These are phyloP conservation scores for Alentia gelatinosa DNA, from an alignment of 2,888 invertebrate species.

Conservation along the genomic window DNA sequence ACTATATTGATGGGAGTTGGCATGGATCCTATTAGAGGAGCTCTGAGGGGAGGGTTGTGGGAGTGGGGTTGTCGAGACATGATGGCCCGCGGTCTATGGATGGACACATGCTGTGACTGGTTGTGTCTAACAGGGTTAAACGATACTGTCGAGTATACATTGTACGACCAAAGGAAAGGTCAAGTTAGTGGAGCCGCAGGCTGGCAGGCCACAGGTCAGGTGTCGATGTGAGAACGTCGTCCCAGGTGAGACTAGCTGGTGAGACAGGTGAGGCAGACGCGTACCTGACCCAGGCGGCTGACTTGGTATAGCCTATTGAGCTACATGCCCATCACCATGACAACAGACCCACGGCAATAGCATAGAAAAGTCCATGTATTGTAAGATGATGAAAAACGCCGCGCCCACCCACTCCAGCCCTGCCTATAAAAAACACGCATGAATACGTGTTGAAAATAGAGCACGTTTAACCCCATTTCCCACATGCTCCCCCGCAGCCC, in stretches of 20 bases:
- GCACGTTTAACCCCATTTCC: not conserved
- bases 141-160: not conserved
- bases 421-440: not conserved
- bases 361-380: not conserved
- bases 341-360: not conserved
- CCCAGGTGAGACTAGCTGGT: not conserved
- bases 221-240: not conserved
- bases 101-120: not conserved
- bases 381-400: slow-evolving; percentile 16
- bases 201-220: not conserved
- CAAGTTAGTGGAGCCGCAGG: not conserved
- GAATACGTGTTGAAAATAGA: not conserved
- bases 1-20: not conserved
- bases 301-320: not conserved
- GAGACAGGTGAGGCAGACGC: not conserved
- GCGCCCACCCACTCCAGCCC: not conserved
- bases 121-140: slow-evolving; percentile 6
- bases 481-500: not conserved
- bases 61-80: not conserved
- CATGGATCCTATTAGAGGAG: too few relatives aligned
- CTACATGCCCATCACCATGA: slow-evolving; percentile 24
- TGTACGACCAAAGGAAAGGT: not conserved
- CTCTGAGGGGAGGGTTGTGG: not conserved
- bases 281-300: slow-evolving; percentile 13
- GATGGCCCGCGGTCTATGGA: not conserved